Conservation (phyloP, 30 jellyfish, hydroid and myxozoan genomes). For the Haliclystus octoradiatus region DNA sequence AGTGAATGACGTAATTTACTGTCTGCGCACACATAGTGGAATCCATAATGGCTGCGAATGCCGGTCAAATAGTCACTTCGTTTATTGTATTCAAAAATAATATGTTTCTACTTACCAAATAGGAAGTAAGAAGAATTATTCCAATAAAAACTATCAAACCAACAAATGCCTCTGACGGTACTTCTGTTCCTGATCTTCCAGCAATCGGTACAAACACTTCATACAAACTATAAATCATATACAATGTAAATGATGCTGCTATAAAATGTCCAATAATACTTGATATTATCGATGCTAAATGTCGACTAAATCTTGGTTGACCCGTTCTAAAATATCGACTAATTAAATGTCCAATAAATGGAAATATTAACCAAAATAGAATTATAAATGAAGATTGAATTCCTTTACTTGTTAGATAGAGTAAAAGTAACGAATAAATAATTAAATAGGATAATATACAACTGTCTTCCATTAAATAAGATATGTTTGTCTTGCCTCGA, state of each 20-base stretch:
- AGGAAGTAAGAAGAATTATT: constrained; percentile 26
- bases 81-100: too few relatives aligned
- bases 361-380: constrained; percentile 45
- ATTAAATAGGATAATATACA: constrained; percentile 50
- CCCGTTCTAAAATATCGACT: background rate
- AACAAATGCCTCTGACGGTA: constrained; percentile 69
- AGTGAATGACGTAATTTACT: too few relatives aligned
- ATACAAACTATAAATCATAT: constrained; percentile 43
- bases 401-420: constrained; percentile 40
- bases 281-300: background rate
- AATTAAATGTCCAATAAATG: constrained; percentile 20
- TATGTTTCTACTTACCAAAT: constrained; percentile 39
- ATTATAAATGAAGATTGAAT: constrained; percentile 58
- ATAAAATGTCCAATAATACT: constrained; percentile 36
- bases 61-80: too few relatives aligned
- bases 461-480: constrained; percentile 26
- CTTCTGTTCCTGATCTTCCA: constrained; percentile 89
- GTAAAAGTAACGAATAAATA: constrained; percentile 20
- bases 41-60: too few relatives aligned
- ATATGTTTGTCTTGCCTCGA: background rate
- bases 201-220: constrained; percentile 82
- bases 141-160: constrained; percentile 36
- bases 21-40: too few relatives aligned
- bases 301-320: background rate
- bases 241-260: constrained; percentile 39